Conservation (phyloP, 2,113 vertebrate species). For the Nannobrachium achirus region DNA sequence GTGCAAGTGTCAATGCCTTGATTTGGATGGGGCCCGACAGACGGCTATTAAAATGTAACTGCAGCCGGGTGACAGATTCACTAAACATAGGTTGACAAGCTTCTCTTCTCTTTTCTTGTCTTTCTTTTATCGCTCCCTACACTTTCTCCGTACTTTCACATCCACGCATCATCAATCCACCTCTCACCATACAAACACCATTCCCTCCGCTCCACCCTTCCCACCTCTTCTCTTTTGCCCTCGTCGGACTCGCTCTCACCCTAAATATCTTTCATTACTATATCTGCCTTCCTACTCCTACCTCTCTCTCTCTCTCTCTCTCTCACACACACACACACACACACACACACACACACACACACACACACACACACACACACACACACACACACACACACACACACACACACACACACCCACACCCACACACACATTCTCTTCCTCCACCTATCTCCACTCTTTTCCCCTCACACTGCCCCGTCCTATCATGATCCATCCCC, state of each 20-base stretch:
- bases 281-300: constrained; percentile 56
- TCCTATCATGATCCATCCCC: no score
- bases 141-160: constrained; percentile 69
- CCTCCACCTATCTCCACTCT: no score
- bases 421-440: no score
- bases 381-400: no score
- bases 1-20: constrained; percentile 76
- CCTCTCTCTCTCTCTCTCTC: constrained; percentile 39
- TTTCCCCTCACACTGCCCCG: no score
- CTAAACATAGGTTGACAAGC: constrained; percentile 82
- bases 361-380: no score
- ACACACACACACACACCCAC: no score
- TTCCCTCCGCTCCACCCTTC: constrained; percentile 63
- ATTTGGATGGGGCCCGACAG: constrained; percentile 73
- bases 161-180: constrained; percentile 74
- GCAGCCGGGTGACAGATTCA: constrained; percentile 78
- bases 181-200: constrained; percentile 64
- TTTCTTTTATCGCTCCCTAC: constrained; percentile 75
- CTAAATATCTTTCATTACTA: constrained; percentile 61
- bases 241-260: constrained; percentile 50
- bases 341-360: no score
- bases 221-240: constrained; percentile 29
- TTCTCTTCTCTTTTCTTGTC: constrained; percentile 78
- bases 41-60: constrained; percentile 77
- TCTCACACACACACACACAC: not conserved